Evolutionary conservation across 2,888 invertebrate genomes (phyloP).

Genomic region (Lithophane semibrunnea): DNA sequence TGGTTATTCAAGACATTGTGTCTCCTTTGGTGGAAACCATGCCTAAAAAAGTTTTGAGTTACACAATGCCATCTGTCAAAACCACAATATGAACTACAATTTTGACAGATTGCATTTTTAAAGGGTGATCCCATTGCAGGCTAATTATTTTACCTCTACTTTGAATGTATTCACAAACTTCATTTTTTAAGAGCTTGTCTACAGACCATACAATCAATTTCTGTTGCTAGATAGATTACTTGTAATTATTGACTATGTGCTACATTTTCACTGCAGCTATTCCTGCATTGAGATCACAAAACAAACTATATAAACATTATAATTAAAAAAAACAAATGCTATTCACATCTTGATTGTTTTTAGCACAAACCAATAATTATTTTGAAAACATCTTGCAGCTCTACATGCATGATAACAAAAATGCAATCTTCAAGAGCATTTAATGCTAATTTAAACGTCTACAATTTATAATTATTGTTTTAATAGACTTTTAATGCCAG

Average conservation of each 20-base stretch:
- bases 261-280: background rate
- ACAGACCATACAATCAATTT: background rate
- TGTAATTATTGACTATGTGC: background rate
- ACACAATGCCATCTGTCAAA: slow-evolving; percentile 1
- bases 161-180: background rate
- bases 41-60: background rate
- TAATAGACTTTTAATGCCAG: slow-evolving; percentile 76
- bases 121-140: slow-evolving; percentile 49
- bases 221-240: background rate
- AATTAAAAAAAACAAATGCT: background rate
- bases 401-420: slow-evolving; percentile 40
- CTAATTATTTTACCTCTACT: background rate
- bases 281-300: slow-evolving; percentile 38
- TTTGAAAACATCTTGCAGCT: slow-evolving; percentile 15
- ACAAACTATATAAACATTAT: background rate
- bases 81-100: slow-evolving; percentile 4
- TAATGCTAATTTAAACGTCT: slow-evolving; percentile 70
- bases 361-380: slow-evolving; percentile 26
- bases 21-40: background rate
- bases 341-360: slow-evolving; percentile 28
- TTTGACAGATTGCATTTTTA: slow-evolving; percentile 31
- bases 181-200: background rate
- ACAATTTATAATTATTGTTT: slow-evolving; percentile 67
- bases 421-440: slow-evolving; percentile 70
- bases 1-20: background rate